phyloP scores from a whole-genome alignment of 2,888 invertebrate species.

The Yponomeuta malinellus region DNA sequence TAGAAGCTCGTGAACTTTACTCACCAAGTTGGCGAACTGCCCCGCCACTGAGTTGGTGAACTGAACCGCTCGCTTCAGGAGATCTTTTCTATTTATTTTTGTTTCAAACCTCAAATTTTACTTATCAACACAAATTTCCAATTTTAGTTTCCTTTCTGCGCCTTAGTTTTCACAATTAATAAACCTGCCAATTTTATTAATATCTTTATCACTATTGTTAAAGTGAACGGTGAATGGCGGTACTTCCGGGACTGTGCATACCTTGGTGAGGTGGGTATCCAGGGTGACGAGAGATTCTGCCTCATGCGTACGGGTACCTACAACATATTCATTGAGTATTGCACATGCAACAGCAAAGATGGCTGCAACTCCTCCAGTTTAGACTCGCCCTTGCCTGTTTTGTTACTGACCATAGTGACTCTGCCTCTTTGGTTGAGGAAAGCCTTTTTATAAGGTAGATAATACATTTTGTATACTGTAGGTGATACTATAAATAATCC shows the following conservation, averaged over 20 bases:
- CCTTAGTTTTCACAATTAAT: neutral
- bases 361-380: slow-evolving; percentile 85
- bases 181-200: neutral
- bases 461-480: neutral
- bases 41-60: no score
- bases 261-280: slow-evolving; percentile 92
- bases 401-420: slow-evolving; percentile 25
- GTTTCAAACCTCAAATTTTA: no score
- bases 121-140: no score
- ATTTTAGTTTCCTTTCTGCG: no score
- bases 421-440: slow-evolving; percentile 7
- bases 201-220: slow-evolving; percentile 27
- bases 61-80: no score
- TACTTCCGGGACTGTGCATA: slow-evolving; percentile 93
- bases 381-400: slow-evolving; percentile 43
- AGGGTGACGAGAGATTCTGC: slow-evolving; percentile 92
- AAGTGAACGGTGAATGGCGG: slow-evolving; percentile 91
- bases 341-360: slow-evolving; percentile 94
- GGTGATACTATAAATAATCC: no score
- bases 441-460: neutral
- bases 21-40: no score
- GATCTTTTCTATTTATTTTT: no score
- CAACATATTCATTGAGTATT: slow-evolving; percentile 95
- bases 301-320: slow-evolving; percentile 93
- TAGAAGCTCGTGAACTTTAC: no score